These are phyloP conservation scores for Halictus ligatus DNA, from an alignment of 2,888 invertebrate genomes.

Conservation along the genomic window DNA sequence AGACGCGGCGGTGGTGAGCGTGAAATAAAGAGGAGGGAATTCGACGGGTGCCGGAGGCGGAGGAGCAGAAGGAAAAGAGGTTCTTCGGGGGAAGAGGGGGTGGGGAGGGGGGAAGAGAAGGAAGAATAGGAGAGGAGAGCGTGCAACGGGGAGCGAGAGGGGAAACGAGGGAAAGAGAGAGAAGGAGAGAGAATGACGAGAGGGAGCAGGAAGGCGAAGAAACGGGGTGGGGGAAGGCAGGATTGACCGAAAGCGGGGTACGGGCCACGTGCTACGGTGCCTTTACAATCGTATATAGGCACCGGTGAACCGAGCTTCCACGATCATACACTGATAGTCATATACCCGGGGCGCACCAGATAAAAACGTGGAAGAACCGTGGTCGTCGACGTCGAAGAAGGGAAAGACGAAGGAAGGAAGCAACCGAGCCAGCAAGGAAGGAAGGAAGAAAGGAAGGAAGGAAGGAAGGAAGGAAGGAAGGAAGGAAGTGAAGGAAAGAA, in stretches of 20 bases:
- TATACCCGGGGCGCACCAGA: constrained; percentile 63
- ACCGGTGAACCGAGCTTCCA: constrained; percentile 70
- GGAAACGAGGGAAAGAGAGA: neutral
- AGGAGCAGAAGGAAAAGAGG: constrained; percentile 33
- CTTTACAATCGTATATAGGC: constrained; percentile 78
- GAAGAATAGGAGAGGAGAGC: constrained; percentile 47
- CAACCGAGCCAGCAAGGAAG: constrained; percentile 55
- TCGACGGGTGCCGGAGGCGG: constrained; percentile 51
- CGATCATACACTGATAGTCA: constrained; percentile 72
- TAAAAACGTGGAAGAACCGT: constrained; percentile 53
- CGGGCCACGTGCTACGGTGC: constrained; percentile 80
- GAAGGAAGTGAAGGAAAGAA: constrained; percentile 33
- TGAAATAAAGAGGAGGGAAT: constrained; percentile 54
- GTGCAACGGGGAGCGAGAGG: constrained; percentile 45
- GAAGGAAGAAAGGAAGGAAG: constrained; percentile 49
- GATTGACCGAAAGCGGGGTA: constrained; percentile 75
- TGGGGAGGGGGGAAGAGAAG: constrained; percentile 19
- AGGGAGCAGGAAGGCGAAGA: constrained; percentile 61
- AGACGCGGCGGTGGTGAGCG: constrained; percentile 64
- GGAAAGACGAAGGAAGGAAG: constrained; percentile 37
- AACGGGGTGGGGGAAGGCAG: constrained; percentile 58
- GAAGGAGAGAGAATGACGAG: constrained; percentile 36
- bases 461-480: constrained; percentile 29
- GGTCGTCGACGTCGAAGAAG: constrained; percentile 32
- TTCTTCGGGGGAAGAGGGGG: neutral